Evolutionary conservation across 2,888 invertebrate genomes (phyloP).

Genomic region (Gymnocheta viridis): DNA sequence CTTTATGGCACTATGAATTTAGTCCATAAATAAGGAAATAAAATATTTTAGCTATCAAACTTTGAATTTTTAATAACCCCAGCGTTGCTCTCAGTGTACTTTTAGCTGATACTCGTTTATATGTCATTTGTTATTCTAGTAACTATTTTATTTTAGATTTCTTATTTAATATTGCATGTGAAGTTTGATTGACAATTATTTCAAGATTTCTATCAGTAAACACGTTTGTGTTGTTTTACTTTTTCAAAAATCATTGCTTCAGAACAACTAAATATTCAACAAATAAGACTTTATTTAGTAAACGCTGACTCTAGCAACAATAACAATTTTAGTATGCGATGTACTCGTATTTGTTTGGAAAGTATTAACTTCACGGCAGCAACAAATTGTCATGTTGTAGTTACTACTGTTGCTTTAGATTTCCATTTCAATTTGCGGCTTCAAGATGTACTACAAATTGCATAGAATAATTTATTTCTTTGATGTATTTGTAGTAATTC

Average conservation of each 20-base stretch:
- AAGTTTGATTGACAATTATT: constrained; percentile 73
- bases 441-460: constrained; percentile 51
- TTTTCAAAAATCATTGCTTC: constrained; percentile 3
- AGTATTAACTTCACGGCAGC: constrained; percentile 51
- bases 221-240: constrained; percentile 63
- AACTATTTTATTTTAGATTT: constrained; percentile 42
- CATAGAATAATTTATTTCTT: background rate
- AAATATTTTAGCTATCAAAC: background rate
- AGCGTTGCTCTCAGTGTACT: constrained; percentile 9
- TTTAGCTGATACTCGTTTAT: constrained; percentile 12
- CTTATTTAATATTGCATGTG: constrained; percentile 66
- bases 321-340: background rate
- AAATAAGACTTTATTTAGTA: background rate
- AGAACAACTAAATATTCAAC: constrained; percentile 23
- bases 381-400: constrained; percentile 65
- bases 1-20: no score
- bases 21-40: background rate
- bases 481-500: constrained; percentile 18
- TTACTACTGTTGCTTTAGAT: constrained; percentile 4
- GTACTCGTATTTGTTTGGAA: constrained; percentile 28
- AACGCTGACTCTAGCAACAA: background rate
- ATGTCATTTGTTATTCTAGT: constrained; percentile 33
- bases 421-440: constrained; percentile 16
- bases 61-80: background rate
- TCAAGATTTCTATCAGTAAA: constrained; percentile 72